Evolutionary conservation across 92 coral and sea anemone genomes (phyloP).

Genomic region (Phenganax stokvisi): DNA sequence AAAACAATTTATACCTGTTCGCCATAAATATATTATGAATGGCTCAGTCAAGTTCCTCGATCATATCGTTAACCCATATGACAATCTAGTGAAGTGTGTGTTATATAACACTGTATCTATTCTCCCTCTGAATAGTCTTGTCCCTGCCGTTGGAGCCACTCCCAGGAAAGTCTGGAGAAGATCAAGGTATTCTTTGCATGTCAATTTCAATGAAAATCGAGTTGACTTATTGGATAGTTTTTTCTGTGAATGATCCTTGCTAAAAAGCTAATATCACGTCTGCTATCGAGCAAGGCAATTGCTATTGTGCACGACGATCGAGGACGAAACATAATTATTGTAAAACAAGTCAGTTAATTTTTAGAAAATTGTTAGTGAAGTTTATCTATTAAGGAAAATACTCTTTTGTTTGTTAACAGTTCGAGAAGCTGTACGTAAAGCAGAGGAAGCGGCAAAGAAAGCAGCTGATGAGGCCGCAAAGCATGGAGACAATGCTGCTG

Average conservation of each 20-base stretch:
- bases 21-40: neutral
- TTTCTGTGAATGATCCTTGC: no score
- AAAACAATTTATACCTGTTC: no score
- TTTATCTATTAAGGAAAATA: neutral
- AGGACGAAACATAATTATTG: no score
- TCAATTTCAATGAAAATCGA: no score
- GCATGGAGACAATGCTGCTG: slow-evolving; percentile 79
- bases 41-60: neutral
- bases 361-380: neutral
- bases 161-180: slow-evolving; percentile 68
- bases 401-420: slow-evolving; percentile 39
- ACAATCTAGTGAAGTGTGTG: neutral
- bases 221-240: no score
- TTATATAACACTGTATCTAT: neutral
- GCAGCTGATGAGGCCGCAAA: slow-evolving; percentile 74
- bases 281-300: no score
- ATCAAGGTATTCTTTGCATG: slow-evolving; percentile 54
- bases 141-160: slow-evolving; percentile 66
- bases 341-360: no score
- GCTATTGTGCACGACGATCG: no score
- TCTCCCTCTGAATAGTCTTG: slow-evolving; percentile 41
- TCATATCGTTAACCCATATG: slow-evolving; percentile 21
- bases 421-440: slow-evolving; percentile 84
- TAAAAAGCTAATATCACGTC: no score
- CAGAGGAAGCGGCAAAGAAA: slow-evolving; percentile 81